Percentiles rank a stretch among this genome's conserved stretches.
phyloP scores from a whole-genome alignment of 2,888 invertebrate genomes.

The Chymomyza procnemis region DNA sequence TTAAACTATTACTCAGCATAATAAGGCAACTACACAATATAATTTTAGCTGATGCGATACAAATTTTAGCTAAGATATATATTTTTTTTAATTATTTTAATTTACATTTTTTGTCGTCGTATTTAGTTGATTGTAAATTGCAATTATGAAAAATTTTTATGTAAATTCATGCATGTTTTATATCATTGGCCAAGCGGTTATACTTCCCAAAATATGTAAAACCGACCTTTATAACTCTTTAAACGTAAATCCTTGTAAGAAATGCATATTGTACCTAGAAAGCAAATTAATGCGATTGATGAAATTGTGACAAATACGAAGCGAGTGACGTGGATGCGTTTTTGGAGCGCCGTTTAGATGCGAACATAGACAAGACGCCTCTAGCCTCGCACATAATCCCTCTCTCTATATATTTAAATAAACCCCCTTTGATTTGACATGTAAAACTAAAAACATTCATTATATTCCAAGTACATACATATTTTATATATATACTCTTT shows the following conservation, averaged over 20 bases:
- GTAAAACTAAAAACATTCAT: constrained; percentile 40
- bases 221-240: constrained; percentile 3
- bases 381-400: constrained; percentile 1
- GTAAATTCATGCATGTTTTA: not conserved
- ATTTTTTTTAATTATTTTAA: not conserved
- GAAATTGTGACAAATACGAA: constrained; percentile 71
- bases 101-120: not conserved
- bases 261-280: constrained; percentile 62
- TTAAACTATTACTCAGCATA: not conserved
- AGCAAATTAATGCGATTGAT: constrained; percentile 70
- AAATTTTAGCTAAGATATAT: not conserved
- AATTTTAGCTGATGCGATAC: not conserved
- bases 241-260: constrained; percentile 42
- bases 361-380: constrained; percentile 2
- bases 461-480: constrained; percentile 71
- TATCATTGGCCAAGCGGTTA: constrained; percentile 21
- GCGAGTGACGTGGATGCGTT: constrained; percentile 4
- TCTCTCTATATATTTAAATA: constrained; percentile 42
- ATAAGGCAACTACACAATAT: not conserved
- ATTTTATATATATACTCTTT: constrained; percentile 57
- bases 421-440: not conserved
- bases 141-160: not conserved
- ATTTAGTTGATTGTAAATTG: constrained; percentile 1
- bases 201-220: constrained; percentile 19
- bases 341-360: constrained; percentile 12